Conservation (phyloP, 1,140 invertebrate species). For the Rhyacophila brunnea region DNA sequence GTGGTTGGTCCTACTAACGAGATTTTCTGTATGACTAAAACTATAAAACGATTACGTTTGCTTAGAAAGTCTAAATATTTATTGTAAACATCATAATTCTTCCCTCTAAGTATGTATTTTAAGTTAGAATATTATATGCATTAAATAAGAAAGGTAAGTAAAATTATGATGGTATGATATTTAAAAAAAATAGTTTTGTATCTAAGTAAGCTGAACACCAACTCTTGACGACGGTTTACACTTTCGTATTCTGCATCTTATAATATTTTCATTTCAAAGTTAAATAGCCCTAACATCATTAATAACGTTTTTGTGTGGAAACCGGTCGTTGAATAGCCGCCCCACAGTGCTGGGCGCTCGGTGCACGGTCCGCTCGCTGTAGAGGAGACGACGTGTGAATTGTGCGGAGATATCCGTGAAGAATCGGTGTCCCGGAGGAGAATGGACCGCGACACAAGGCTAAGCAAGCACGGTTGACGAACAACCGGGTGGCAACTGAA, state of each 20-base stretch:
- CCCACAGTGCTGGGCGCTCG: not conserved
- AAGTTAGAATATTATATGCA: too few species aligned
- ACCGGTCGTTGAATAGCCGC: slow-evolving; percentile 20
- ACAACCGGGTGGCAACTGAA: not conserved
- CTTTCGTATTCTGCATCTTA: not conserved
- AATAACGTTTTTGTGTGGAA: slow-evolving; percentile 22
- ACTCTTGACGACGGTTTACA: too few species aligned
- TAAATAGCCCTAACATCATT: slow-evolving; percentile 23
- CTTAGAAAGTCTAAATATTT: too few species aligned
- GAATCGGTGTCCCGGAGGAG: not conserved
- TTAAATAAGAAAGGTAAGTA: too few species aligned
- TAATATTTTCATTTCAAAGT: slow-evolving; percentile 29
- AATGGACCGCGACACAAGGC: not conserved
- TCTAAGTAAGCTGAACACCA: too few species aligned
- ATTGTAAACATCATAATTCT: too few species aligned
- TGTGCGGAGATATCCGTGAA: slow-evolving; percentile 1
- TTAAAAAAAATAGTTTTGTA: too few species aligned
- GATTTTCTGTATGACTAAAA: too few species aligned
- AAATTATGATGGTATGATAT: too few species aligned
- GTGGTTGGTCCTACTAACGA: too few species aligned
- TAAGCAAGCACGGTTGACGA: not conserved
- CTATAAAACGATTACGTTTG: too few species aligned
- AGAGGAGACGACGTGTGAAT: not conserved
- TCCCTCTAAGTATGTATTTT: too few species aligned
- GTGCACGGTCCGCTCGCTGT: not conserved